These are phyloP conservation scores for Epirrhoe tristata DNA, from an alignment of 2,888 invertebrate species.

Conservation along the genomic window DNA sequence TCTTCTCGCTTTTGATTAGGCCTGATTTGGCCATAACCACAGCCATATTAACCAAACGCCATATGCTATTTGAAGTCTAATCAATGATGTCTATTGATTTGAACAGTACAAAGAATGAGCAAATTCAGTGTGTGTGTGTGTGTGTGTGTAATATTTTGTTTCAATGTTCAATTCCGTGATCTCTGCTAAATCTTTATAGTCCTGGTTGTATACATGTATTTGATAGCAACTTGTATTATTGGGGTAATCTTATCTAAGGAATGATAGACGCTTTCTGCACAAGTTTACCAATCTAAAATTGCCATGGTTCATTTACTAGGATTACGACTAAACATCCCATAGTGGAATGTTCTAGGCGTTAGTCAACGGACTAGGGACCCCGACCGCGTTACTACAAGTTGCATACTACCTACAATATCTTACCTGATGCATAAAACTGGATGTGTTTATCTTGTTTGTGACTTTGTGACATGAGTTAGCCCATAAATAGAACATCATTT, in stretches of 20 bases:
- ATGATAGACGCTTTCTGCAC: neutral
- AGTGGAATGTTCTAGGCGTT: conserved; percentile 23
- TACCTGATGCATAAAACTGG: conserved; percentile 49
- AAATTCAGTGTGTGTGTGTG: no score
- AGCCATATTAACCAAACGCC: no score
- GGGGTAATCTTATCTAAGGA: neutral
- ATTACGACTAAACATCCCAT: neutral
- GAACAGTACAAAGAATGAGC: no score
- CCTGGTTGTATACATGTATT: no score
- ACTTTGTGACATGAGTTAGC: conserved; percentile 6
- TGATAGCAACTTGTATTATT: no score
- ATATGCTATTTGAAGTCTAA: no score
- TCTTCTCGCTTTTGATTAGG: no score
- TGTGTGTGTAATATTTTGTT: no score
- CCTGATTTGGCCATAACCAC: no score
- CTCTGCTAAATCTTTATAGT: no score
- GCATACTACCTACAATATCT: conserved; percentile 6
- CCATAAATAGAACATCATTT: neutral
- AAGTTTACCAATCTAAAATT: neutral
- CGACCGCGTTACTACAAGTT: conserved; percentile 51
- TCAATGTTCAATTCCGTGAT: no score
- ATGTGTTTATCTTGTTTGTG: conserved; percentile 23
- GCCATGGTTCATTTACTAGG: neutral
- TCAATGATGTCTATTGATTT: no score
- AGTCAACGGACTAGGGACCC: conserved; percentile 57